Percentiles rank a stretch among this genome's conserved stretches.
These are phyloP conservation scores for Drosophila mayri DNA, from an alignment of 1,140 invertebrate species.

Conservation along the genomic window DNA sequence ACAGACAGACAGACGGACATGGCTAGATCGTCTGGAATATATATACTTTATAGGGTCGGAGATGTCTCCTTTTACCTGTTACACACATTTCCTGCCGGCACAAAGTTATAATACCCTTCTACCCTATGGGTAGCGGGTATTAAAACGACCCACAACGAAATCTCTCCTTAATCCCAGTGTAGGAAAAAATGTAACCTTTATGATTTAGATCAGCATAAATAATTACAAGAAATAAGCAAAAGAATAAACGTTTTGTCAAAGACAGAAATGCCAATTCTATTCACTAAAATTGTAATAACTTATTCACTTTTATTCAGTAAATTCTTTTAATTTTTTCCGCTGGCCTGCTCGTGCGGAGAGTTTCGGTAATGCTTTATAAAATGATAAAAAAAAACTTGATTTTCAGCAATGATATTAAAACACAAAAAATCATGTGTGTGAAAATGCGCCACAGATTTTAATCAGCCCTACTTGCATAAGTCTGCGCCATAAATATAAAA, in stretches of 20 bases:
- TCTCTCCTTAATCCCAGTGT: neutral
- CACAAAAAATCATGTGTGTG: slow-evolving; percentile 3
- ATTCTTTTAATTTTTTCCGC: no score
- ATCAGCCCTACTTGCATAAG: neutral
- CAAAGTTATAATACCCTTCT: no score
- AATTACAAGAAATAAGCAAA: neutral
- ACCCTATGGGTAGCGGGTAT: no score
- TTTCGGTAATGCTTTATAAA: neutral
- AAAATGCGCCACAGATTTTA: slow-evolving; percentile 2
- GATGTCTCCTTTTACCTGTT: no score
- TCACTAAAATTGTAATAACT: neutral
- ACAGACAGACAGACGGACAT: no score
- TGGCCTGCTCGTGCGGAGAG: neutral
- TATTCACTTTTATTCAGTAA: neutral
- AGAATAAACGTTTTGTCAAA: no score
- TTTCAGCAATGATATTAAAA: neutral
- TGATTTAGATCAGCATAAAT: neutral
- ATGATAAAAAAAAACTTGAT: neutral
- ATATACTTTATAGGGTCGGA: no score
- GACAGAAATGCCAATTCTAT: neutral
- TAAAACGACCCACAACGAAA: no score
- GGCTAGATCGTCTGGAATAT: no score
- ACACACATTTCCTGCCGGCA: no score
- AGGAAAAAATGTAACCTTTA: neutral
- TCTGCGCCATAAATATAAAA: slow-evolving; percentile 1